Conservation (phyloP, 2,797 vertebrate genomes). For the Microcaecilia unicolor region DNA sequence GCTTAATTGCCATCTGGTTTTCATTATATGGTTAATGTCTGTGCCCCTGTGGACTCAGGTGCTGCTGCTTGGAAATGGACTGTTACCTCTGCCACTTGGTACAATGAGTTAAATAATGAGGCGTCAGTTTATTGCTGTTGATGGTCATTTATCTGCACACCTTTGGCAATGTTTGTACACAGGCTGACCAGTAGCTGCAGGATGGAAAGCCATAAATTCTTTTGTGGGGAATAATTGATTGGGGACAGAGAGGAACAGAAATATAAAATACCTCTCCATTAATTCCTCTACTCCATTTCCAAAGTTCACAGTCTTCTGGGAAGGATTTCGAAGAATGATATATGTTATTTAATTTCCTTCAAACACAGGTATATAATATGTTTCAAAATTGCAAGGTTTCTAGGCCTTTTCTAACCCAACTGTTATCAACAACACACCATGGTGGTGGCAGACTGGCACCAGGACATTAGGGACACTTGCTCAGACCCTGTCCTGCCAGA, state of each 20-base stretch:
- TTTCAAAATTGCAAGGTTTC: constrained; percentile 33
- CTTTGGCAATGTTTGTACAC: constrained; percentile 19
- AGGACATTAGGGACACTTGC: no score
- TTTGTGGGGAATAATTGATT: constrained; percentile 44
- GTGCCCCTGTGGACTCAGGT: no score
- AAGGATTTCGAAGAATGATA: constrained; percentile 50
- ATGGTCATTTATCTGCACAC: constrained; percentile 29
- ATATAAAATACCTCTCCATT: constrained; percentile 43
- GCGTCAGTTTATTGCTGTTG: constrained; percentile 19
- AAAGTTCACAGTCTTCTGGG: constrained; percentile 39
- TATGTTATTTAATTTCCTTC: constrained; percentile 54
- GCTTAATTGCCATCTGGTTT: no score
- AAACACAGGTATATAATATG: constrained; percentile 30
- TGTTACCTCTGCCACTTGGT: constrained; percentile 11
- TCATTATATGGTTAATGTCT: no score
- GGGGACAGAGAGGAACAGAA: constrained; percentile 31
- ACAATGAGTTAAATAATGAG: constrained; percentile 28
- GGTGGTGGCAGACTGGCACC: no score
- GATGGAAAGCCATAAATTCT: constrained; percentile 33
- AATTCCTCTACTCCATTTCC: constrained; percentile 34
- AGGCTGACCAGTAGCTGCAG: constrained; percentile 31
- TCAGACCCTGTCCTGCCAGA: no score
- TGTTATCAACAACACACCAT: not conserved
- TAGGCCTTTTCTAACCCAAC: constrained; percentile 9
- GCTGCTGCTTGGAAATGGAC: constrained; percentile 9